These are phyloP conservation scores for Parazoanthus darwini DNA, from an alignment of 92 coral and sea anemone species.

Conservation along the genomic window DNA sequence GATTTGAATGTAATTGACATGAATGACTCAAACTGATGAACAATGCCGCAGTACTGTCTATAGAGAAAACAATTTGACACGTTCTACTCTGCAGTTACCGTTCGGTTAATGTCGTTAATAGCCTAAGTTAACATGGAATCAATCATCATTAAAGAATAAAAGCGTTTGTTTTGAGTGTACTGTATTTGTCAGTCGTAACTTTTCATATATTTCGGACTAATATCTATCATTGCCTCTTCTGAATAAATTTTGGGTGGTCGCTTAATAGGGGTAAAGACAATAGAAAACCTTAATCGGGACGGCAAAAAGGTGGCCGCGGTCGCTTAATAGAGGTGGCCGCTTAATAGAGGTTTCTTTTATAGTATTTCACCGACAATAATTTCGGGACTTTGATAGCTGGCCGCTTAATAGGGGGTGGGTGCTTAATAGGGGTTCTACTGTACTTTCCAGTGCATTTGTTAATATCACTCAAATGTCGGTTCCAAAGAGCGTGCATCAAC, in stretches of 20 bases:
- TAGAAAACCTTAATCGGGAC: conserved; percentile 24
- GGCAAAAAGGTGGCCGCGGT: conserved; percentile 6
- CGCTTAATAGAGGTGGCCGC: too few relatives aligned
- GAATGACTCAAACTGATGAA: conserved; percentile 36
- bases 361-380: too few relatives aligned
- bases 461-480: too few relatives aligned
- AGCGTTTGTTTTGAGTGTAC: conserved; percentile 40
- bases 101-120: conserved; percentile 39
- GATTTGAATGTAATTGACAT: conserved; percentile 28
- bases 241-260: conserved; percentile 45
- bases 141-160: conserved; percentile 35
- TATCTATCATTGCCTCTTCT: conserved; percentile 38
- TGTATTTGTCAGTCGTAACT: conserved; percentile 46
- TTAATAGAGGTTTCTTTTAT: too few relatives aligned
- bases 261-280: conserved; percentile 40
- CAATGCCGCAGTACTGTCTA: conserved; percentile 36
- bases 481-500: too few relatives aligned
- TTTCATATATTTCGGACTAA: conserved; percentile 33
- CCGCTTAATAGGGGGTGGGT: too few relatives aligned
- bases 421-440: too few relatives aligned
- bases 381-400: too few relatives aligned
- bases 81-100: conserved; percentile 43
- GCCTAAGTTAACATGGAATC: conserved; percentile 44
- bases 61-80: conserved; percentile 42
- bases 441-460: too few relatives aligned